Evolutionary conservation across 2,797 vertebrate species (phyloP), one percentile per base, ranked within the genome.

Genomic region (Rallus crepitans): DNA sequence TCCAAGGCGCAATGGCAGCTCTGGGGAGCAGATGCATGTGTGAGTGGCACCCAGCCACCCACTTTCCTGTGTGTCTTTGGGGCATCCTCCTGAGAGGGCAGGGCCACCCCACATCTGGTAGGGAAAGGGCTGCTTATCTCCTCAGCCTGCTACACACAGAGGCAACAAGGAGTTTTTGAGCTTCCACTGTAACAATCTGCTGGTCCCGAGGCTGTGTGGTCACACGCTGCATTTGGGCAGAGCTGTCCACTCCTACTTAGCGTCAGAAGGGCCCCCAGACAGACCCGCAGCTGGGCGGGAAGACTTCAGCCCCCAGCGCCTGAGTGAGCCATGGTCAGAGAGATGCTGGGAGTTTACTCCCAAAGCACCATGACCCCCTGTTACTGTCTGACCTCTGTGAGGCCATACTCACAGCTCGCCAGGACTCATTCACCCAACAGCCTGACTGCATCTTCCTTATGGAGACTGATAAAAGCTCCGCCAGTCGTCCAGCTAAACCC

Each of bases 1-100:
- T 71, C 61, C 0, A 1, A 0, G 30, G 27, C 0, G 2, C 2
- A 3, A 15, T 0, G 14, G 66, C 59, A n/a, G 65, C 12, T 11
- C 70, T 52, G 64, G 27, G 55, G 1, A 35, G 37, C n/a, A n/a
- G 85, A 53, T 3, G 1, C 17, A 9, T 0, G 28, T 3, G 42
- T 0, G 3, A 56, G 33, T 3, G 15, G 70, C 53, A 35, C 12
- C 50, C 82, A 40, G 0, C 53, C 42, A 45, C 7, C 87, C 19
- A 5, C 1, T 9, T 82, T 71, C 57, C 15, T 20, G 35, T 2
- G 0, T 13, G 56, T 31, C 59, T 39, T 0, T 7, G 33, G 35
- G 64, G 12, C 25, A 27, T 2, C 31, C 33, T 56, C 45, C 35
- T 12, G 25, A 5, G 13, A 61, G 33, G 63, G 39, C 15, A 37